phyloP scores from a whole-genome alignment of 2,888 invertebrate species.

The Xestobium rufovillosum region DNA sequence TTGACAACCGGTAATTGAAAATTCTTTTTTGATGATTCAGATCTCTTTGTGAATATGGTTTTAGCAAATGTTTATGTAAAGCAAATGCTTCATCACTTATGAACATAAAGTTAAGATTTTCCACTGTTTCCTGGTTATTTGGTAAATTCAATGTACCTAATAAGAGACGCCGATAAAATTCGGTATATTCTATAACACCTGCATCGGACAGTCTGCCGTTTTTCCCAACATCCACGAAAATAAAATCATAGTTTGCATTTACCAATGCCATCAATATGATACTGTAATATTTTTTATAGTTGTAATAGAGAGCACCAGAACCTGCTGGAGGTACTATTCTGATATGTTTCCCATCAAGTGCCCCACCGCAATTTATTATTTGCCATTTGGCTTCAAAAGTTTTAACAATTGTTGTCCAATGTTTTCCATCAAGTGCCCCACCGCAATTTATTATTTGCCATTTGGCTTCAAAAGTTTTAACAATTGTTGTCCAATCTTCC shows the following conservation, averaged over 20 bases:
- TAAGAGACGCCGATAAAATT: constrained; percentile 16
- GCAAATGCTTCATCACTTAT: constrained; percentile 16
- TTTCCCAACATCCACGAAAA: too few relatives aligned
- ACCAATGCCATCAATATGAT: constrained; percentile 21
- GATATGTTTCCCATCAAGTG: constrained; percentile 24
- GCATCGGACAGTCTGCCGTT: constrained; percentile 23
- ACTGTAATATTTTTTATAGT: constrained; percentile 27
- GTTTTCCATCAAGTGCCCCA: constrained; percentile 26
- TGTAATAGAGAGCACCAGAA: constrained; percentile 27
- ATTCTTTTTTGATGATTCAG: too few relatives aligned
- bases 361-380: constrained; percentile 23
- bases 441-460: constrained; percentile 24
- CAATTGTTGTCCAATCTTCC: constrained; percentile 17
- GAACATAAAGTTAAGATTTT: constrained; percentile 19
- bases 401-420: constrained; percentile 10
- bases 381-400: too few relatives aligned
- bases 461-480: too few relatives aligned
- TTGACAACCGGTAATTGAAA: too few relatives aligned
- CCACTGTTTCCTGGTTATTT: constrained; percentile 12
- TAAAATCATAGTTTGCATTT: too few relatives aligned
- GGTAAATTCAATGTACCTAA: constrained; percentile 15
- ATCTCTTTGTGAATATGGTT: constrained; percentile 13
- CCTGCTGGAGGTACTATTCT: constrained; percentile 18
- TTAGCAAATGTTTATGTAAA: constrained; percentile 18
- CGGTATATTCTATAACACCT: constrained; percentile 19